Percentiles rank a stretch among this genome's conserved stretches.
phyloP scores from a whole-genome alignment of 2,113 vertebrate genomes.

The Platichthys stellatus region DNA sequence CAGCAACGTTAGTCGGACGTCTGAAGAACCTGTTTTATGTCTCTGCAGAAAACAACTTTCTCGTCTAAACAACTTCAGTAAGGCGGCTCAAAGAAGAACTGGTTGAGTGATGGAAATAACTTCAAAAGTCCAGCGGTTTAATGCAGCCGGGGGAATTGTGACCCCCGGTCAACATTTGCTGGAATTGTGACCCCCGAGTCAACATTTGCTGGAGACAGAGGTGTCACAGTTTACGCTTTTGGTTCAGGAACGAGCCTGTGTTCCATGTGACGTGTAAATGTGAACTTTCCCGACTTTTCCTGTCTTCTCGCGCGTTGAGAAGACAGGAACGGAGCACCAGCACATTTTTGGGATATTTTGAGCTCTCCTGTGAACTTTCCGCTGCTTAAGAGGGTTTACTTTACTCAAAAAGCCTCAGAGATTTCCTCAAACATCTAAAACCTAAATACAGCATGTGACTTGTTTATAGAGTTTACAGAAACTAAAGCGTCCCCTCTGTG shows the following conservation, averaged over 20 bases:
- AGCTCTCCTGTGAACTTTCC: not conserved
- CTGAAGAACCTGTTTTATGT: conserved; percentile 17
- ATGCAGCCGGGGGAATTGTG: not conserved
- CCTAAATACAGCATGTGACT: not conserved
- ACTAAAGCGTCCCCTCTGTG: not conserved
- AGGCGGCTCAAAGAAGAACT: not conserved
- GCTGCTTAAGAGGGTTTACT: not conserved
- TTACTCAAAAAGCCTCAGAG: not conserved
- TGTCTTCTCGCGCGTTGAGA: not conserved
- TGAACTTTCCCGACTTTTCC: not conserved
- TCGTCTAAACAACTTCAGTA: not conserved
- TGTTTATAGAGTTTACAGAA: not conserved
- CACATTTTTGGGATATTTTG: not conserved
- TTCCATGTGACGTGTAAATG: not conserved
- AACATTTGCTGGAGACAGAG: no score
- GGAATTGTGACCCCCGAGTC: not conserved
- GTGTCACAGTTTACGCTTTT: no score
- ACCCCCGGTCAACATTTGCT: not conserved
- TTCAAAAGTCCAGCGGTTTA: not conserved
- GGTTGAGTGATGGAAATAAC: conserved; percentile 26
- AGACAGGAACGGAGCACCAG: not conserved
- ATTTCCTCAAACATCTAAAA: not conserved
- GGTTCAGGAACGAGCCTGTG: not conserved
- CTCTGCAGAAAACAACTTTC: not conserved
- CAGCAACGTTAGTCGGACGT: not conserved